Conservation (phyloP, 2,888 invertebrate genomes). For the Galerucella pusilla region DNA sequence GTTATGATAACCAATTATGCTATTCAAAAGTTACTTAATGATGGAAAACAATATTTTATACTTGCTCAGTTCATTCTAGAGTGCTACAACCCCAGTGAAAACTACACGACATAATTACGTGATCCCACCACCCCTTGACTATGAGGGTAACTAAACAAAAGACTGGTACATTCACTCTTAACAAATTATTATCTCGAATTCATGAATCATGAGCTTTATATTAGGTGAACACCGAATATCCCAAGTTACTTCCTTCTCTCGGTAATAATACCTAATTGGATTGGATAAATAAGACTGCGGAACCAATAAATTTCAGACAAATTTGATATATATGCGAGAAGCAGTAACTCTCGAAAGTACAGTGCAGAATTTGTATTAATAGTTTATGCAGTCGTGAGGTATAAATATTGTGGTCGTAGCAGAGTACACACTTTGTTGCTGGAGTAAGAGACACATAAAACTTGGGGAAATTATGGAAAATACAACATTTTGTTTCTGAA, state of each 20-base stretch:
- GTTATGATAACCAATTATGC: too few relatives aligned
- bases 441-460: background rate
- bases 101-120: background rate
- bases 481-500: background rate
- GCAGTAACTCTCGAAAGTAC: conserved; percentile 22
- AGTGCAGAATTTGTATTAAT: conserved; percentile 7
- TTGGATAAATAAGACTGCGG: conserved; percentile 37
- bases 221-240: conserved; percentile 25
- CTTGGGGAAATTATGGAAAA: background rate
- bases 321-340: conserved; percentile 26
- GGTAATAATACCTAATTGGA: conserved; percentile 37
- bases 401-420: conserved; percentile 15
- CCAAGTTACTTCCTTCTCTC: conserved; percentile 37
- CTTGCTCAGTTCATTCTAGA: background rate
- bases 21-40: too few relatives aligned
- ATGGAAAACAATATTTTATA: background rate
- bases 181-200: conserved; percentile 61
- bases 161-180: conserved; percentile 40
- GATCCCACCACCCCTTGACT: background rate
- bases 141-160: background rate
- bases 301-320: conserved; percentile 33
- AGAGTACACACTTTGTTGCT: background rate
- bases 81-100: background rate
- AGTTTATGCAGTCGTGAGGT: conserved; percentile 7
- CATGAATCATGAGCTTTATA: conserved; percentile 56